These are phyloP conservation scores for Cheilosia variabilis DNA, from an alignment of 2,888 invertebrate species.

Conservation along the genomic window DNA sequence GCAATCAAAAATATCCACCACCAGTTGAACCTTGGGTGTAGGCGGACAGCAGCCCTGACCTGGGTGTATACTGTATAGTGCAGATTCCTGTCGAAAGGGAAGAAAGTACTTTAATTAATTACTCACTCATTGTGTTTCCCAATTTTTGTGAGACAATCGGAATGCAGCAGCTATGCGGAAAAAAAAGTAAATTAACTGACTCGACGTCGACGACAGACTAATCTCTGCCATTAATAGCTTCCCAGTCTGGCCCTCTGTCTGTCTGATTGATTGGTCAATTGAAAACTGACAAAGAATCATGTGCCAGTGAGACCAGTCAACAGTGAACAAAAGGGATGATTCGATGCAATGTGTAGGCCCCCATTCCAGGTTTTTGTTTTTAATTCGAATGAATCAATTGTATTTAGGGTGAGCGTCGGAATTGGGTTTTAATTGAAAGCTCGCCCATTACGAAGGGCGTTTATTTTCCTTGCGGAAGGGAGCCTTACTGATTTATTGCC, in stretches of 20 bases:
- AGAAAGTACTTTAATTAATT: constrained; percentile 65
- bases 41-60: constrained; percentile 43
- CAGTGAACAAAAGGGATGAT: constrained; percentile 33
- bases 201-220: constrained; percentile 6
- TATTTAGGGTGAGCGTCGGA: constrained; percentile 45
- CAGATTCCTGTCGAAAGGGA: constrained; percentile 15
- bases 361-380: constrained; percentile 37
- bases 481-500: constrained; percentile 40
- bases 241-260: constrained; percentile 62
- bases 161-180: constrained; percentile 33
- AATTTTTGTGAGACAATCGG: neutral
- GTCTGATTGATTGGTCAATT: constrained; percentile 73
- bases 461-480: neutral
- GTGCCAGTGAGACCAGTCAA: neutral
- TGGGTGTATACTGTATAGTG: neutral
- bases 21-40: constrained; percentile 57
- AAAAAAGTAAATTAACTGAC: constrained; percentile 16
- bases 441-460: constrained; percentile 18
- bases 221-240: constrained; percentile 65
- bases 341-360: constrained; percentile 30
- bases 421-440: constrained; percentile 53
- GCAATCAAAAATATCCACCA: constrained; percentile 61
- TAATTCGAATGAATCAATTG: constrained; percentile 3
- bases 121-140: constrained; percentile 37
- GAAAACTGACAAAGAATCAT: constrained; percentile 25